Evolutionary conservation across 2,888 invertebrate species (phyloP), one percentile per base, ranked within the genome.

Genomic region (Monochamus alternatus): DNA sequence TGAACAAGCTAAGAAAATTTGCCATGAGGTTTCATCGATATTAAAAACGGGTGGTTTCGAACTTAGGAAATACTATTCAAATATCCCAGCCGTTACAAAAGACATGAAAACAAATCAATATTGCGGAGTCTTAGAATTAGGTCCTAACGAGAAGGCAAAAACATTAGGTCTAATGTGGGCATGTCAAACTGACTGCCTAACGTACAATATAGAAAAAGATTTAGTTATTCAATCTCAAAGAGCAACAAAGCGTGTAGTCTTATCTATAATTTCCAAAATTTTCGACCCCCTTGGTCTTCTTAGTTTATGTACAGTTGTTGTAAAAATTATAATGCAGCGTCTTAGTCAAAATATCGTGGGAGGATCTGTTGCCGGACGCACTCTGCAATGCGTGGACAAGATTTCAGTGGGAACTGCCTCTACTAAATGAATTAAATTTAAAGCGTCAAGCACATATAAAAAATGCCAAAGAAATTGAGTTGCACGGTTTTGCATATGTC

Each of bases 321-420:
- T 75, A 64, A 75, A 77, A 62, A 65, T 77, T 10, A 65, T 75
- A n/a, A 55, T 75, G 47, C 77, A 75, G 31, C 68, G 69, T 59
- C 66, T 30, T 30, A 58, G 59, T 14, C 44, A 73, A 67, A 12
- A 10, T 78, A 14, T 55, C 52, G n/a, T 75, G 77, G 75, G 75
- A 77, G 31, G 67, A 73, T n/a, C 10, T 43, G 31, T 14, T 73
- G 31, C 64, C 71, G 2, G 14, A 9, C 1, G 43, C 52, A 10
- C n/a, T 73, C 22, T 14, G 44, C 14, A 32, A 10, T 30, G 4
- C 32, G 5, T 73, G 73, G 73, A 43, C 2, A 3, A 8, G 55
- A 47, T 63, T 71, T 5, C 38, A 38, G 38, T 3, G 38, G 3
- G 38, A 38, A 38, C 38, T 38, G 38, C 38, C 38, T 5, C 38